Evolutionary conservation across 2,113 vertebrate species (phyloP).

Genomic region (Phyllostomus hastatus): DNA sequence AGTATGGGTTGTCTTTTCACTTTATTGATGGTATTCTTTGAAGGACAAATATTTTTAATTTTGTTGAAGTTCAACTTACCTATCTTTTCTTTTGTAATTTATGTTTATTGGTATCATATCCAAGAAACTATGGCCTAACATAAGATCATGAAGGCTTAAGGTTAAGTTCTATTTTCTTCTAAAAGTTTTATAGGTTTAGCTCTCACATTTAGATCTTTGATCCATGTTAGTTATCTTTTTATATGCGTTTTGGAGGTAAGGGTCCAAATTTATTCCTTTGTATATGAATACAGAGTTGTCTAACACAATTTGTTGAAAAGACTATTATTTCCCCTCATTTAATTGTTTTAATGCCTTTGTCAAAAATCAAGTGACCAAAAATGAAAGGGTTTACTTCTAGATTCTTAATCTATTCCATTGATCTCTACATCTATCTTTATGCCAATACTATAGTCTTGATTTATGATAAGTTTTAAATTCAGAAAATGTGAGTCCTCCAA

Average conservation of each 20-base stretch:
- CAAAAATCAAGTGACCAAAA: constrained; percentile 8
- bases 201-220: background rate
- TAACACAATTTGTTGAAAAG: background rate
- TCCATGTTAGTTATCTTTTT: background rate
- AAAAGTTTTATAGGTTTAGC: background rate
- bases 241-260: background rate
- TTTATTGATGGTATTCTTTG: background rate
- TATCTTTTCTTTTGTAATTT: background rate
- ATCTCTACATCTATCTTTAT: background rate
- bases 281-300: background rate
- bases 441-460: background rate
- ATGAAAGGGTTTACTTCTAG: background rate
- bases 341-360: background rate
- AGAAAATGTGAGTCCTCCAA: background rate
- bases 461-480: background rate
- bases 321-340: background rate
- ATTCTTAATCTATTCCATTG: background rate
- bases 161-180: background rate
- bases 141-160: background rate
- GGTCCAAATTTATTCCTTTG: background rate
- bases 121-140: background rate
- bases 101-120: background rate
- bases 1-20: background rate
- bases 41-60: background rate
- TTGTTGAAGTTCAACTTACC: background rate